Evolutionary conservation across 2,113 vertebrate species (phyloP).

Genomic region (Nipponia nippon): DNA sequence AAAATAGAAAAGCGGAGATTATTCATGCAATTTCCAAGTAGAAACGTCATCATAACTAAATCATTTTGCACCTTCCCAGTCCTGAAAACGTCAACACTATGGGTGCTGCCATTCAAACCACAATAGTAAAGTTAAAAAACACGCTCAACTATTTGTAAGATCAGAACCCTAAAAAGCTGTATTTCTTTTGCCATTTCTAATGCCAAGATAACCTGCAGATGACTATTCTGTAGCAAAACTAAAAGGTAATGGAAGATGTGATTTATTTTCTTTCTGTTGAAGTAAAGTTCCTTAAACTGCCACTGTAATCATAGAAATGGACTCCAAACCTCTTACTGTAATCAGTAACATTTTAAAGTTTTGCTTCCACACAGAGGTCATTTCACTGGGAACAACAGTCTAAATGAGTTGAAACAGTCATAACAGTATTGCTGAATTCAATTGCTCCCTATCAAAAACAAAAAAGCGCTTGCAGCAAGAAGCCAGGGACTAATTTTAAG

Average conservation of each 20-base stretch:
- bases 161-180: background rate
- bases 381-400: background rate
- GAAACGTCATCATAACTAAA: background rate
- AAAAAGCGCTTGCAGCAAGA: background rate
- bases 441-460: background rate
- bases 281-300: background rate
- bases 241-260: background rate
- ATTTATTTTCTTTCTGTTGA: background rate
- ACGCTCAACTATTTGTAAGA: background rate
- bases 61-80: background rate
- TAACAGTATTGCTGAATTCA: background rate
- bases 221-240: background rate
- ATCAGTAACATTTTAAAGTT: background rate
- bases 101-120: background rate
- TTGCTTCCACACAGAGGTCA: background rate
- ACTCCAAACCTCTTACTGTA: background rate
- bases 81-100: background rate
- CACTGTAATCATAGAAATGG: background rate
- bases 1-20: background rate
- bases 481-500: background rate
- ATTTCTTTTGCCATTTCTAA: background rate
- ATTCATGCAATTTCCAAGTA: background rate
- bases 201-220: background rate
- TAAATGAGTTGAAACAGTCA: background rate
- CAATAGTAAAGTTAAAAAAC: background rate